A percentile compares a stretch with the other conserved stretches of the same genome.
Evolutionary conservation across 2,113 vertebrate genomes (phyloP).

Genomic region (Catagonus wagneri): DNA sequence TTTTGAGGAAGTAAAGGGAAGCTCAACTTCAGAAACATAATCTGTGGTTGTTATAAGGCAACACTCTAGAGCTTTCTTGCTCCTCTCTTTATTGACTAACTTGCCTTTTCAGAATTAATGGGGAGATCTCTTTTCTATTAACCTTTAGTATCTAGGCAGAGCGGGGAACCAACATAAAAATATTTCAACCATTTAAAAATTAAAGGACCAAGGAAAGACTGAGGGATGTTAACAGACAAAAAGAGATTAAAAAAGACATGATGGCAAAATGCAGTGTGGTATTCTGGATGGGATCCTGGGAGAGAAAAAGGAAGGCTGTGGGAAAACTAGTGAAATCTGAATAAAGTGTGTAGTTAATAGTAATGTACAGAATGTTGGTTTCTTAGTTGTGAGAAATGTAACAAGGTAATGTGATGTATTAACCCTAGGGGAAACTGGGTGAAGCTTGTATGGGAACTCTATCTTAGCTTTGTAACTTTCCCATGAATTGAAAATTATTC

Average conservation of each 20-base stretch:
- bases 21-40: neutral
- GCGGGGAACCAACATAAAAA: constrained; percentile 1
- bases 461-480: constrained; percentile 12
- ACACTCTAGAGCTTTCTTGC: neutral
- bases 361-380: neutral
- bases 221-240: neutral
- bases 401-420: neutral
- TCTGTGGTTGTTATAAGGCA: neutral
- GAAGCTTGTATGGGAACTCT: neutral
- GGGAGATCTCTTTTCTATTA: constrained; percentile 16
- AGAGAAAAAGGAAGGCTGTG: constrained; percentile 5
- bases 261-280: neutral
- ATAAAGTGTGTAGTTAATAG: constrained; percentile 9
- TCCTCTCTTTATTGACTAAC: constrained; percentile 23
- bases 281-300: neutral
- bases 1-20: neutral
- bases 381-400: constrained; percentile 39
- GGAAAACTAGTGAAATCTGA: neutral
- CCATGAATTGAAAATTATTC: constrained; percentile 1
- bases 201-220: neutral
- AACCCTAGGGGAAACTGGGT: neutral
- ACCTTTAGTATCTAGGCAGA: constrained; percentile 4
- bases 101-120: neutral
- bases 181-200: constrained; percentile 54
- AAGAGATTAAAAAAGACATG: neutral